Percentiles rank a stretch among this genome's conserved stretches.
Conservation (phyloP, 1,140 invertebrate genomes). For the Patella vulgata region DNA sequence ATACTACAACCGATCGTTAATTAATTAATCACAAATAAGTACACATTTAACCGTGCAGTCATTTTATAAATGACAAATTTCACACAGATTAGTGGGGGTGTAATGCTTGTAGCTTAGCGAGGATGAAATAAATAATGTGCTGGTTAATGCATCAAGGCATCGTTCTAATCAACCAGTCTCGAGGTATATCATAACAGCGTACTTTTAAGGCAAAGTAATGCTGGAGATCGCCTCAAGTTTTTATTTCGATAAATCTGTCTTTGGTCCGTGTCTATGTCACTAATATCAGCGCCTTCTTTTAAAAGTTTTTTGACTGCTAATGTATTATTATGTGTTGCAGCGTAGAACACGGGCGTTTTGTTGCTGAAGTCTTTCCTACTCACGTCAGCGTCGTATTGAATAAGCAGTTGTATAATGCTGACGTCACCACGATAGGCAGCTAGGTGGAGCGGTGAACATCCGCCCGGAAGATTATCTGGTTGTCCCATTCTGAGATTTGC, state of each 20-base stretch:
- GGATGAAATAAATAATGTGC: no score
- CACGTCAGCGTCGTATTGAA: constrained; percentile 42
- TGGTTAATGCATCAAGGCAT: no score
- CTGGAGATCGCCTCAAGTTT: no score
- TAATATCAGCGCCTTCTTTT: constrained; percentile 50
- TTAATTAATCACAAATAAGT: no score
- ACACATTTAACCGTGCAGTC: no score
- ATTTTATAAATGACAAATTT: no score
- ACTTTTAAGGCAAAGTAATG: no score
- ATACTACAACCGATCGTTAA: no score
- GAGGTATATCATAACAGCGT: no score
- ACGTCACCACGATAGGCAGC: constrained; percentile 58
- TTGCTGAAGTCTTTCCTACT: constrained; percentile 34
- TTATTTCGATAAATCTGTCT: constrained; percentile 13
- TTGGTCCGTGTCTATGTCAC: constrained; percentile 19
- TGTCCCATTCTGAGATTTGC: constrained; percentile 52
- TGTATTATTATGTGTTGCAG: constrained; percentile 41
- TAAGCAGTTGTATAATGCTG: constrained; percentile 50
- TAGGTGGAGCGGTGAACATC: constrained; percentile 53
- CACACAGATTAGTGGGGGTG: no score
- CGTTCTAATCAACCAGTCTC: no score
- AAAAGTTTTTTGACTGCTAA: constrained; percentile 48
- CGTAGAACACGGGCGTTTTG: constrained; percentile 51
- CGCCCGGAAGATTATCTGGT: constrained; percentile 50
- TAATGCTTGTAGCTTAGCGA: no score